Conservation (phyloP, 2,113 vertebrate species). For the Fulmarus glacialis region DNA sequence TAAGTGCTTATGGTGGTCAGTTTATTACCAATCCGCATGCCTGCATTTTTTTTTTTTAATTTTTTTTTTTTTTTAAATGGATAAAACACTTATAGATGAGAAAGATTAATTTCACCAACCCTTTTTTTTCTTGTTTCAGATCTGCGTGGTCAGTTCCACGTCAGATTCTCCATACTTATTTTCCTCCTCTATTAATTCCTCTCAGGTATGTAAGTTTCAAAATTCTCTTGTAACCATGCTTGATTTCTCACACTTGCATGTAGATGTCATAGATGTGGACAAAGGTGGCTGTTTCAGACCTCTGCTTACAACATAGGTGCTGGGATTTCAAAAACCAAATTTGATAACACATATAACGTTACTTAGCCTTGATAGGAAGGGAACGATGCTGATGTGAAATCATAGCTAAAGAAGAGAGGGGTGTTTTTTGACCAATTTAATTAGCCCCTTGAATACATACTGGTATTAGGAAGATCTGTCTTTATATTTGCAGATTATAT, state of each 20-base stretch:
- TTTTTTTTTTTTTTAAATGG: no score
- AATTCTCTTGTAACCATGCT: neutral
- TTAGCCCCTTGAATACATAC: neutral
- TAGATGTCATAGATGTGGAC: neutral
- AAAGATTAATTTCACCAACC: neutral
- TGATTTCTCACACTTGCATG: neutral
- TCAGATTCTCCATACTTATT: neutral
- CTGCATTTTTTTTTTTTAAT: neutral
- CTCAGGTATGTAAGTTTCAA: neutral
- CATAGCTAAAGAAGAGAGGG: neutral
- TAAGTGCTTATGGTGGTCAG: neutral
- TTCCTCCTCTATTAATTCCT: neutral
- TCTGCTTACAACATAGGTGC: neutral
- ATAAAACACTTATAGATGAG: neutral
- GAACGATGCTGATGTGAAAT: neutral
- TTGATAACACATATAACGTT: neutral
- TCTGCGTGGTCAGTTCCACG: neutral
- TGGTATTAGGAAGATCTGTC: neutral
- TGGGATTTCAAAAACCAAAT: neutral
- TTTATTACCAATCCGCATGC: neutral
- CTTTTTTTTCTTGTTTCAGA: neutral
- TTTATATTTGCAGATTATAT: neutral
- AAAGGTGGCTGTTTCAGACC: neutral
- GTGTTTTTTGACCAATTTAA: neutral
- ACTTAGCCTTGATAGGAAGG: neutral